These are phyloP conservation scores for Grallaria varia DNA, from an alignment of 2,113 vertebrate genomes.

Conservation along the genomic window DNA sequence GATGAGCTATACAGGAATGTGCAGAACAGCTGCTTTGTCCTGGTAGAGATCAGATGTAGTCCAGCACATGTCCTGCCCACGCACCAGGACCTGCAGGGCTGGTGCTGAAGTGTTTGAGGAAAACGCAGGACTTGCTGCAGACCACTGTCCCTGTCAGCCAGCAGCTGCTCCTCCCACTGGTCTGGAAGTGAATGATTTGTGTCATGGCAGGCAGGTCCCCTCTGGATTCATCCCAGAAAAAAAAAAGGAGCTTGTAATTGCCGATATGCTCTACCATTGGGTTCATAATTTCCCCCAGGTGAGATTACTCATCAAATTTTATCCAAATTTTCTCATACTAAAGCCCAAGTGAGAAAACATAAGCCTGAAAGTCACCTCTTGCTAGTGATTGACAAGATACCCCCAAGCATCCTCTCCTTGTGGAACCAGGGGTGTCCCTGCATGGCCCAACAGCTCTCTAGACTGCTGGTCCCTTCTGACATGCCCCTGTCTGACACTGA, in stretches of 20 bases:
- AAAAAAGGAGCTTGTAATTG: neutral
- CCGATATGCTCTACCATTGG: neutral
- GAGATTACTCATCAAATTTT: neutral
- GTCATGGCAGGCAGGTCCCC: neutral
- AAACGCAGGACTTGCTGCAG: neutral
- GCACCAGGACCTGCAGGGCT: neutral
- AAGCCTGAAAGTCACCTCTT: neutral
- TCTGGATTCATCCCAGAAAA: neutral
- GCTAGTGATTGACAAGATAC: neutral
- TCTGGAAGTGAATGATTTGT: neutral
- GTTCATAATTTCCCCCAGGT: neutral
- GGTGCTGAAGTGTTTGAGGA: neutral
- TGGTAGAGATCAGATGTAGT: neutral
- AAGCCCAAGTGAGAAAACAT: neutral
- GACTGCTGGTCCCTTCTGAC: neutral
- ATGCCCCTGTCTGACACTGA: neutral
- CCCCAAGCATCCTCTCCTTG: neutral
- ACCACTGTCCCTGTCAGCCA: neutral
- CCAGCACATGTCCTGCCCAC: neutral
- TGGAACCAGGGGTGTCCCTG: neutral
- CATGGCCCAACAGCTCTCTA: neutral
- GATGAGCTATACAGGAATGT: neutral
- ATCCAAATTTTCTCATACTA: neutral
- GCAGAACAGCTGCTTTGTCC: neutral
- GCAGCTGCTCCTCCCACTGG: neutral